Conservation (phyloP, 2,888 invertebrate genomes). For the Idaea aversata region DNA sequence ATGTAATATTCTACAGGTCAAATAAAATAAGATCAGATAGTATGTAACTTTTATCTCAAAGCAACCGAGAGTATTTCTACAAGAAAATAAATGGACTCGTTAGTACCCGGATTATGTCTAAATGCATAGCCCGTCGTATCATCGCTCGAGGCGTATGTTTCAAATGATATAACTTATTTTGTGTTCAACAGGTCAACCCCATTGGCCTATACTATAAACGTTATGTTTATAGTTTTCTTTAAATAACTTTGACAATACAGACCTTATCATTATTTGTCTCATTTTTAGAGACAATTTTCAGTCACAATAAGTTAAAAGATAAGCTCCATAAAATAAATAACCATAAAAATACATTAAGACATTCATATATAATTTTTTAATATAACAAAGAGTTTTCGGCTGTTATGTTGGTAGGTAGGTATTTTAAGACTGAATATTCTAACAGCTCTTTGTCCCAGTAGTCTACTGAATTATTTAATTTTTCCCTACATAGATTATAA, state of each 20-base stretch:
- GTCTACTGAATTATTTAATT: not conserved
- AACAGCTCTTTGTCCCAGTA: not conserved
- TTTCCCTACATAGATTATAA: not conserved
- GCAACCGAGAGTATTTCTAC: conserved; percentile 20
- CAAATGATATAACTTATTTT: conserved; percentile 32
- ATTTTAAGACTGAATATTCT: not conserved
- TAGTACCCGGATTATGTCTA: conserved; percentile 52
- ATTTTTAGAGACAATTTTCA: too few species aligned
- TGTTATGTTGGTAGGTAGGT: not conserved
- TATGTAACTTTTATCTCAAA: not conserved
- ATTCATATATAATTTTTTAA: not conserved
- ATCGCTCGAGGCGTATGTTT: conserved; percentile 28
- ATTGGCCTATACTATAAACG: not conserved
- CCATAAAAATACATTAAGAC: not conserved
- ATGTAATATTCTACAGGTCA: too few species aligned
- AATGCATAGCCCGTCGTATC: conserved; percentile 37
- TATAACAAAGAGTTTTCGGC: conserved; percentile 4
- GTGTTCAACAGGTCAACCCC: conserved; percentile 42
- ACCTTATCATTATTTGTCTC: too few species aligned
- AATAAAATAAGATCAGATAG: not conserved
- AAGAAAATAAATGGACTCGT: conserved; percentile 54
- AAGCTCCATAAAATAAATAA: too few species aligned
- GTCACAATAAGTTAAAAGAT: too few species aligned
- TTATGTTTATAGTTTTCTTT: not conserved
- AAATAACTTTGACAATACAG: not conserved